These are phyloP conservation scores for Philypnodon macrostomus DNA, from an alignment of 2,797 vertebrate genomes.

Conservation along the genomic window DNA sequence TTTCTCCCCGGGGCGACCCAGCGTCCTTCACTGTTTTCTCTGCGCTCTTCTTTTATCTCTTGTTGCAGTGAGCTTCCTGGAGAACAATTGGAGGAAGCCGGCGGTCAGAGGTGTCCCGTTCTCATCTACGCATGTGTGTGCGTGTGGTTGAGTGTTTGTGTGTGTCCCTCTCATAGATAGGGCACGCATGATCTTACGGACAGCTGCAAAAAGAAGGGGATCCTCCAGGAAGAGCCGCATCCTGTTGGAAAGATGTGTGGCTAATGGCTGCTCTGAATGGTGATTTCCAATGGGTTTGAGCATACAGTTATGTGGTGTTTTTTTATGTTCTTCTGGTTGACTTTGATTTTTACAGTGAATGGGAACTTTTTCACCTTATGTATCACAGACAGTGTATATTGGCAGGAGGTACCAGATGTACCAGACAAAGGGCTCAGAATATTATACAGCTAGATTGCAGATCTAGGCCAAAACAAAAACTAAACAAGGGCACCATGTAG, in stretches of 20 bases:
- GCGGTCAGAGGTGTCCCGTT: conserved; percentile 60
- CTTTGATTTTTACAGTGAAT: too few species aligned
- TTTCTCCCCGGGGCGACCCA: conserved; percentile 35
- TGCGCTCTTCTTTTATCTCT: conserved; percentile 51
- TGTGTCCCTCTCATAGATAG: conserved; percentile 34
- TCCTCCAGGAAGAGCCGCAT: conserved; percentile 57
- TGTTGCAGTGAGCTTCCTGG: conserved; percentile 48
- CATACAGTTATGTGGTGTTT: too few species aligned
- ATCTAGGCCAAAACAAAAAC: too few species aligned
- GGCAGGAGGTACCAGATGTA: too few species aligned
- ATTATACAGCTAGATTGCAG: too few species aligned
- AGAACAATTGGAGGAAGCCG: conserved; percentile 72
- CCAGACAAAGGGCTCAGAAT: too few species aligned
- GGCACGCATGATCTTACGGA: conserved; percentile 6
- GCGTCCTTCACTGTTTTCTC: conserved; percentile 34
- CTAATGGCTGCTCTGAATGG: conserved; percentile 10
- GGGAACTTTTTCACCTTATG: too few species aligned
- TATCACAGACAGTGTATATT: too few species aligned
- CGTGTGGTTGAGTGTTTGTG: too few species aligned
- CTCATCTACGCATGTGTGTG: too few species aligned
- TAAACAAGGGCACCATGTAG: too few species aligned
- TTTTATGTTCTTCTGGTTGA: too few species aligned
- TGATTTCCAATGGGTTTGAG: conserved; percentile 3
- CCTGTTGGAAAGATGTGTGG: conserved; percentile 43
- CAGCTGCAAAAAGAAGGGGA: conserved; percentile 43